These are phyloP conservation scores for Gandaritis pyraliata DNA, from an alignment of 2,888 invertebrate genomes.

Conservation along the genomic window DNA sequence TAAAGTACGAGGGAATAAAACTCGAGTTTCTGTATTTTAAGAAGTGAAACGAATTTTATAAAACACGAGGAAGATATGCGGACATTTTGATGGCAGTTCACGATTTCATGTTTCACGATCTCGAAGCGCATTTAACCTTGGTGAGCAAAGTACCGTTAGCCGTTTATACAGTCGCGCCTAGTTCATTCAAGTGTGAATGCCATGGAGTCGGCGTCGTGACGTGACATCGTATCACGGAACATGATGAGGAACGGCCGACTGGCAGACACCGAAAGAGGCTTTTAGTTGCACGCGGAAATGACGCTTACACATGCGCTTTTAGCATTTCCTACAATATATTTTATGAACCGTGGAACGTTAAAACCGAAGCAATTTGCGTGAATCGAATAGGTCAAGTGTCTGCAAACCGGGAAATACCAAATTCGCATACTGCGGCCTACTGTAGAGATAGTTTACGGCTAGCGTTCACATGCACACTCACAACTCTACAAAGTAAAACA, in stretches of 20 bases:
- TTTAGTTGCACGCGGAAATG: constrained; percentile 48
- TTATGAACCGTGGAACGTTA: constrained; percentile 30
- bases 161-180: constrained; percentile 39
- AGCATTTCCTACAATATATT: constrained; percentile 37
- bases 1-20: not conserved
- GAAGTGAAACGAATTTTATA: constrained; percentile 1
- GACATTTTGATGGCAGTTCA: constrained; percentile 23
- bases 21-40: constrained; percentile 16
- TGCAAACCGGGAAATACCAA: constrained; percentile 27
- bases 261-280: constrained; percentile 34
- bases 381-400: constrained; percentile 34
- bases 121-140: constrained; percentile 38
- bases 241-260: constrained; percentile 25
- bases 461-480: constrained; percentile 21
- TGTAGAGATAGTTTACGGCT: constrained; percentile 19
- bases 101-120: constrained; percentile 32
- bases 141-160: constrained; percentile 40
- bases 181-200: constrained; percentile 47
- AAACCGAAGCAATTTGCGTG: constrained; percentile 29
- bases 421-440: constrained; percentile 12
- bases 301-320: constrained; percentile 41
- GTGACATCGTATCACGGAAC: constrained; percentile 45
- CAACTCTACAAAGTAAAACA: not conserved
- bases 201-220: constrained; percentile 35
- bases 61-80: constrained; percentile 14